Base-by-base conservation (phyloP, 2,113 vertebrate genomes). In the Cephalophus harveyi region DNA sequence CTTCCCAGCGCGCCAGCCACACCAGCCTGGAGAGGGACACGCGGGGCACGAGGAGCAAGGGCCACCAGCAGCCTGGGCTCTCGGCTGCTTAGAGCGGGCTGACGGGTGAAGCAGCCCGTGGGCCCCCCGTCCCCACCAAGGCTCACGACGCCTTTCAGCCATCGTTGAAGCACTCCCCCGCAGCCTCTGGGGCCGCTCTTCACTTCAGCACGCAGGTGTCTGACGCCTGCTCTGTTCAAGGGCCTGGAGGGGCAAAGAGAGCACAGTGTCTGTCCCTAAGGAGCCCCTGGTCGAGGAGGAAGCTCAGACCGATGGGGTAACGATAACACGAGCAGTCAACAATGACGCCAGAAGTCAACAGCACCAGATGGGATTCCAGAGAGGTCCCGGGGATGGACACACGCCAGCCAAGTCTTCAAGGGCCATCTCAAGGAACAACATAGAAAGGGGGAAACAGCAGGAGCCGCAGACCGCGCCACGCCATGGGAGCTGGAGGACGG, bases 201-300 rank as follows among this genome's bases (percentile, higher is more conserved):
- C 59, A 36, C 23, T 43, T 50, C 0, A 11, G 36, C 71, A 12
- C 5, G 2, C 2, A 6, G 3, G 28, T 1, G 1, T 28, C 9
- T 1, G 10, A 4, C 8, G 27, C 19, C 60, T 17, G 10, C 36
- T 27, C 25, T 13, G 21, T 52, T 23, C 6, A 2, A 57, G 79
- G 2, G 13, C 43, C 14, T 36, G 23, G 30, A 48, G 48, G 27
- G 2, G 14, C 50, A 21, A 3, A 16, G 25, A 12, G 21, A 52
- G 6, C 14, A 55, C 0, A 10, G 19, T 11, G 5, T 23, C 46
- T 85, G 48, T 25, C 43, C 21, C 33, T 15, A 46, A 21, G 28
- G 30, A 60, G 83, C 48, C 55, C 79, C 59, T 1, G 9, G 4
- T 43, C 50, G 17, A n/a, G 71, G 25, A 21, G 17, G 79, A 23